phyloP scores from a whole-genome alignment of 1,140 invertebrate species.

The Spodoptera litura region DNA sequence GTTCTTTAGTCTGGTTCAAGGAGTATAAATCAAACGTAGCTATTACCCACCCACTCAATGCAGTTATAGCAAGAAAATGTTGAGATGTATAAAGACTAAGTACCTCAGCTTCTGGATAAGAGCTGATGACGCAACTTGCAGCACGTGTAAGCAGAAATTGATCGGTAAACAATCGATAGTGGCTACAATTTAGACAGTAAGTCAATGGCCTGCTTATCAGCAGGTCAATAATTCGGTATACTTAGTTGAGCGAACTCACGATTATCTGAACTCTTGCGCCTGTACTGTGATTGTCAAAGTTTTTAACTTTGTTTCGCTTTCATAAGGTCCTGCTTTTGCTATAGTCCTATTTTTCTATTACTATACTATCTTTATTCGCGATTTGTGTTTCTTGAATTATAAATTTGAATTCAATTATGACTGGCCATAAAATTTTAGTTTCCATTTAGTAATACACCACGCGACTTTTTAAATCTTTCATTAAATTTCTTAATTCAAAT shows the following conservation, averaged over 20 bases:
- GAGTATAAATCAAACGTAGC: background rate
- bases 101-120: slow-evolving; percentile 18
- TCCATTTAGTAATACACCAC: no score
- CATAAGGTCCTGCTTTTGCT: no score
- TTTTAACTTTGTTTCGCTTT: background rate
- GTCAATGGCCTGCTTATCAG: slow-evolving; percentile 56
- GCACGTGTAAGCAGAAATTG: slow-evolving; percentile 49
- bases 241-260: slow-evolving; percentile 52
- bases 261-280: slow-evolving; percentile 43
- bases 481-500: no score
- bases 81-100: background rate
- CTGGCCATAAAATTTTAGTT: no score
- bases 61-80: slow-evolving; percentile 1
- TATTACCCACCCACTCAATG: background rate
- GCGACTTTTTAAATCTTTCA: no score
- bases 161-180: slow-evolving; percentile 53
- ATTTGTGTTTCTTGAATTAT: no score
- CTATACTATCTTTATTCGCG: no score
- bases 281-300: slow-evolving; percentile 43
- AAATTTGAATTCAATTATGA: no score
- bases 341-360: no score
- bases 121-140: slow-evolving; percentile 29
- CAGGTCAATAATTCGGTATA: slow-evolving; percentile 51
- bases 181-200: slow-evolving; percentile 39
- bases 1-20: background rate